phyloP scores from a whole-genome alignment of 2,888 invertebrate species.

The Rotaria sp. region DNA sequence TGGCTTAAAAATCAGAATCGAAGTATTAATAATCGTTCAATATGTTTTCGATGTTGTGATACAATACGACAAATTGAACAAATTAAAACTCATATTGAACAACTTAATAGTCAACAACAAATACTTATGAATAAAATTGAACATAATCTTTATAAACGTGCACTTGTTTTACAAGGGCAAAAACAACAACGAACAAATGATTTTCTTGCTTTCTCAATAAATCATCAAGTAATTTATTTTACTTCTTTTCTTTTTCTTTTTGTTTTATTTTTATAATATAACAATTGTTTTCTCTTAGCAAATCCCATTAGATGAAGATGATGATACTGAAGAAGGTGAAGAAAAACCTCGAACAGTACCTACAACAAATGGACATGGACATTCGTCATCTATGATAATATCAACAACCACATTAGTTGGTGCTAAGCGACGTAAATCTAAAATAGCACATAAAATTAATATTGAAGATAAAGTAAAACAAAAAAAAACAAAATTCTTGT shows the following conservation, averaged over 20 bases:
- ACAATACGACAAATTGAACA: constrained; percentile 3
- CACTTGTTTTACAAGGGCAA: background rate
- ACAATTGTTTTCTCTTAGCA: background rate
- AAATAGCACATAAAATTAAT: constrained; percentile 15
- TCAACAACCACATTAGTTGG: constrained; percentile 19
- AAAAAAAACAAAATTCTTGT: background rate
- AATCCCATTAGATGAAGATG: background rate
- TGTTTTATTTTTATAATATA: no score
- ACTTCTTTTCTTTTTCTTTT: background rate
- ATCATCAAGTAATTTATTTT: background rate
- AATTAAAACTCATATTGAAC: background rate
- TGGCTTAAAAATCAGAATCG: background rate
- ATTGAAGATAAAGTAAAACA: background rate
- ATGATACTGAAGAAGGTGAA: constrained; percentile 15
- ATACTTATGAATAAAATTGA: constrained; percentile 20
- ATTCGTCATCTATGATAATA: background rate
- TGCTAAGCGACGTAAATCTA: constrained; percentile 21
- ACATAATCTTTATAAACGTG: background rate
- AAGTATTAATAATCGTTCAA: background rate
- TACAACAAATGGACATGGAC: background rate
- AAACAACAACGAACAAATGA: background rate
- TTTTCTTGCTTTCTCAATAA: background rate
- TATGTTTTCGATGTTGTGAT: constrained; percentile 25
- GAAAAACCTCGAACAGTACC: background rate
- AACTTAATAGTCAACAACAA: background rate